These are phyloP conservation scores for Branchellion lobata DNA, from an alignment of 2,888 invertebrate species.

Conservation along the genomic window DNA sequence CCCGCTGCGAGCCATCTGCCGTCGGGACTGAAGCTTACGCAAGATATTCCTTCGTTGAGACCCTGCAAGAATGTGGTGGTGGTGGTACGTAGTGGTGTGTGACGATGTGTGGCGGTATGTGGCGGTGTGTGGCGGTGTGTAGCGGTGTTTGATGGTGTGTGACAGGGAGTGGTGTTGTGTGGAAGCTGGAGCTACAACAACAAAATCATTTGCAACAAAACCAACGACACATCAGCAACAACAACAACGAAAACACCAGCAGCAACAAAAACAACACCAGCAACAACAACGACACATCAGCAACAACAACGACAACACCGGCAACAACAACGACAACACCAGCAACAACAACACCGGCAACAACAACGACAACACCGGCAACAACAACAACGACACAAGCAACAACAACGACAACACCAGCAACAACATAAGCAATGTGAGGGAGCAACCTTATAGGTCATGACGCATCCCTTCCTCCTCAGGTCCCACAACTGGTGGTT, in stretches of 20 bases:
- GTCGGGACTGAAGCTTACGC: slow-evolving; percentile 93
- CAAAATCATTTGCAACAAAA: not conserved
- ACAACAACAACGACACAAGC: too few relatives aligned
- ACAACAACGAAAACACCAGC: not conserved
- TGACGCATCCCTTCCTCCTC: slow-evolving; percentile 87
- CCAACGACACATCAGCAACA: not conserved
- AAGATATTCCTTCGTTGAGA: slow-evolving; percentile 84
- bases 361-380: too few relatives aligned
- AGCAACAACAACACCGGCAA: too few relatives aligned
- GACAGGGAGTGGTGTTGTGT: not conserved
- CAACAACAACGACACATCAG: slow-evolving; percentile 40
- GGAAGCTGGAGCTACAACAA: not conserved
- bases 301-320: too few relatives aligned
- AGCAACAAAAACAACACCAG: not conserved
- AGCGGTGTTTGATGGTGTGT: not conserved
- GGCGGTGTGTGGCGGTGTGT: not conserved
- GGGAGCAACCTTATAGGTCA: slow-evolving; percentile 79
- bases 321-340: too few relatives aligned
- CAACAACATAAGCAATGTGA: too few relatives aligned
- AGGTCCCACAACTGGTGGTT: slow-evolving; percentile 92
- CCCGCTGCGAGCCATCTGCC: slow-evolving; percentile 96
- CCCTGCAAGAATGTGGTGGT: slow-evolving; percentile 63
- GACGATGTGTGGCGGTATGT: too few relatives aligned
- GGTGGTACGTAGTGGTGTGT: too few relatives aligned
- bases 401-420: too few relatives aligned